phyloP scores from a whole-genome alignment of 2,797 vertebrate genomes.

The Malurus splendens region DNA sequence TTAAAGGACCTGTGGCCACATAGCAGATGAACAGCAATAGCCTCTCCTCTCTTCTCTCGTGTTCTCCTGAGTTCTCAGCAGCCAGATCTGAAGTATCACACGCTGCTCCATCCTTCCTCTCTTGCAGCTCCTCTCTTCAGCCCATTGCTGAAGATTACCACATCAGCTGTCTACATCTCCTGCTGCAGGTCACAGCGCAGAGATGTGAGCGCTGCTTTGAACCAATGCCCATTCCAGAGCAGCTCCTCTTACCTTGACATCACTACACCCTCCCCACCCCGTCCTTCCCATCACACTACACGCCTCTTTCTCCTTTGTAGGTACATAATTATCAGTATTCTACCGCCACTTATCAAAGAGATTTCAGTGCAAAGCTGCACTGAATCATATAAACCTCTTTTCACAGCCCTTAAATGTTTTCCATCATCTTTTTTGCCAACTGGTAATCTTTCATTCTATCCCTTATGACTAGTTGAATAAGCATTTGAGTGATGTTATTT shows the following conservation, averaged over 20 bases:
- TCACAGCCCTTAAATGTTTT: background rate
- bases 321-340: background rate
- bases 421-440: background rate
- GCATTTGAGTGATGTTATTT: slow-evolving; percentile 2
- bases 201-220: background rate
- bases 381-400: background rate
- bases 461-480: background rate
- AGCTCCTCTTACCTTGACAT: background rate
- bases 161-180: background rate
- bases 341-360: background rate
- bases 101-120: background rate
- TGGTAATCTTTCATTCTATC: slow-evolving; percentile 1
- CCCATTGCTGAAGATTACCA: background rate
- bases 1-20: background rate
- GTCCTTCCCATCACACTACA: background rate
- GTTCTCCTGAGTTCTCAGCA: background rate
- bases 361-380: background rate
- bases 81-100: background rate
- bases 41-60: background rate
- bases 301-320: background rate
- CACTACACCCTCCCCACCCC: too few species aligned
- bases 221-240: background rate
- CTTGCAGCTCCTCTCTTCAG: background rate
- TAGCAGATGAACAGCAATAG: background rate
- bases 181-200: background rate